These are phyloP conservation scores for Heliconius ismenius DNA, from an alignment of 2,888 invertebrate genomes.

Conservation along the genomic window DNA sequence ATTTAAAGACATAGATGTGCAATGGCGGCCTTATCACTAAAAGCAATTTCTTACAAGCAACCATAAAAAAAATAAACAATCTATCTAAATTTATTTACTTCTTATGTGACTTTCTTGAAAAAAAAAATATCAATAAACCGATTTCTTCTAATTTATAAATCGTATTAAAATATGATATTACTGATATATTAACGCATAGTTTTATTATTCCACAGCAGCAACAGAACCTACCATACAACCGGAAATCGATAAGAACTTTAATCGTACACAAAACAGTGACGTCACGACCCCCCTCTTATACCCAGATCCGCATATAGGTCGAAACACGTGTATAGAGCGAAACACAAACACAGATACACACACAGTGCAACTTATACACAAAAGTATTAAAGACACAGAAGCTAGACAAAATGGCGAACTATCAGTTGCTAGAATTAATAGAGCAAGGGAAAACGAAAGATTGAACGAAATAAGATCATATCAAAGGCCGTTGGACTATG, in stretches of 20 bases:
- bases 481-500: slow-evolving; percentile 82
- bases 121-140: too few species aligned
- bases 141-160: too few species aligned
- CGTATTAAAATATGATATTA: too few species aligned
- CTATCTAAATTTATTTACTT: too few species aligned
- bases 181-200: too few species aligned
- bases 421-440: slow-evolving; percentile 63
- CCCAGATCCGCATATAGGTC: slow-evolving; percentile 90
- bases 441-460: slow-evolving; percentile 56
- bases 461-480: slow-evolving; percentile 69
- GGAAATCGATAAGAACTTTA: slow-evolving; percentile 70
- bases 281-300: slow-evolving; percentile 79
- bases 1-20: too few species aligned
- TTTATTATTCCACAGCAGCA: slow-evolving; percentile 28
- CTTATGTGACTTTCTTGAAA: too few species aligned
- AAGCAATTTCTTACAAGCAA: too few species aligned
- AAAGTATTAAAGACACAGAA: slow-evolving; percentile 82
- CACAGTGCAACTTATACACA: slow-evolving; percentile 82
- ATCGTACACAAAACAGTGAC: slow-evolving; percentile 63
- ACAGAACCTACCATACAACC: slow-evolving; percentile 45
- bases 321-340: slow-evolving; percentile 93
- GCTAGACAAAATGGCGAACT: slow-evolving; percentile 58
- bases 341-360: slow-evolving; percentile 82
- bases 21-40: too few species aligned
- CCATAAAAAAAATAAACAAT: too few species aligned